Base-by-base conservation (phyloP, 2,113 vertebrate genomes). In the Pipa parva region DNA sequence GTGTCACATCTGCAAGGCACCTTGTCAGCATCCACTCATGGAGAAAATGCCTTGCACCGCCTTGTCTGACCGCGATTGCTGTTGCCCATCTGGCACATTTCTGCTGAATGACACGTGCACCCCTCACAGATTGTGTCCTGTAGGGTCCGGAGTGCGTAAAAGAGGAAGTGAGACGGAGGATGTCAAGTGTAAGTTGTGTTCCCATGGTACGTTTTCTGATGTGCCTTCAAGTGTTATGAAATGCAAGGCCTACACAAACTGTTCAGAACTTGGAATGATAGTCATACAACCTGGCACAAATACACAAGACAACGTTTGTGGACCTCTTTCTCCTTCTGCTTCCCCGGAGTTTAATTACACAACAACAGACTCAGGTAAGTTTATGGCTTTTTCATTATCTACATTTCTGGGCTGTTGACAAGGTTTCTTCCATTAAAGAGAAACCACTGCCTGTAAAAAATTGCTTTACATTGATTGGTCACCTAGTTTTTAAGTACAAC, bases 121-220 rank as follows among this genome's bases (percentile, higher is more conserved):
- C 71, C 87, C 82, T 59, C 83, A 95, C 70, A 88, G 88, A 0
- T 76, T 84, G 65, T 99, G 97, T 77, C 91, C 85, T 0, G 81
- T 86, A 2, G 95, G 96, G 36, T 93, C 85, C 83, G 91, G 94
- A 1, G 87, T 96, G 59, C 90, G 89, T 74, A 94, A 89, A 80
- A 89, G 88, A 69, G 94, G 94, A 68, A 92, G 85, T 0, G 89
- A 91, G 71, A 87, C 79, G 0, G 92, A 95, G 82, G 92, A 97
- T 0, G 90, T 94, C 61, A 76, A 87, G 80, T 99, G 95, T 72
- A 94, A 88, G 81, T 84, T 73, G 3, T 99, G 95, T 76, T 79
- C 78, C 71, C 88, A 78, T 56, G 94, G 93, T 66, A 95, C 92
- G 64, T 99, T 93, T 86, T 98, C 97, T 60, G 81, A 88, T 46